These are phyloP conservation scores for Sminthurinus aureus DNA, from an alignment of 2,888 invertebrate genomes.

Conservation along the genomic window DNA sequence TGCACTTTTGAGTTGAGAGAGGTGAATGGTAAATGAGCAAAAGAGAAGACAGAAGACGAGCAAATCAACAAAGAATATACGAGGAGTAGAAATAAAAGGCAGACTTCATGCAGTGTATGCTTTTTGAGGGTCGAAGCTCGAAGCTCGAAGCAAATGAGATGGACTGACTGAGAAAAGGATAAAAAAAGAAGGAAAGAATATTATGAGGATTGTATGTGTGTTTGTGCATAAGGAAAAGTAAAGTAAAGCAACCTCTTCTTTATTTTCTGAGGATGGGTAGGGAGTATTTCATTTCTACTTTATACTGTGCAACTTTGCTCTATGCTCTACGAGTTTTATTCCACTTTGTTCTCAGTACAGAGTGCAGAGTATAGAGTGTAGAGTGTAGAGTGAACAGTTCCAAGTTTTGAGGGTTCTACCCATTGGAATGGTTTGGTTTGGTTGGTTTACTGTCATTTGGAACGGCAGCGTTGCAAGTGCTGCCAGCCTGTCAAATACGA, in stretches of 20 bases:
- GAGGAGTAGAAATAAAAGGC: conserved; percentile 1
- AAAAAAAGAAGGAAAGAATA: conserved; percentile 5
- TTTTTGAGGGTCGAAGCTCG: conserved; percentile 8
- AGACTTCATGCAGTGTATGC: conserved; percentile 19
- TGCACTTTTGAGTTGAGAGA: not conserved
- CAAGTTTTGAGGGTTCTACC: conserved; percentile 28
- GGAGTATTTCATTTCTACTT: no score
- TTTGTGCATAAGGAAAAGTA: conserved; percentile 12
- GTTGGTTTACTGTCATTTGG: conserved; percentile 40
- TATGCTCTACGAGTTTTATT: no score
- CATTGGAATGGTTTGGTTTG: conserved; percentile 25
- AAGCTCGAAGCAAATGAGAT: not conserved
- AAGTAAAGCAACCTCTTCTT: not conserved
- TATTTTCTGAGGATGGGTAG: no score
- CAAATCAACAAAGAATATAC: not conserved
- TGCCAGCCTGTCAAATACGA: conserved; percentile 56
- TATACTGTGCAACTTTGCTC: no score
- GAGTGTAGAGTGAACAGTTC: not conserved
- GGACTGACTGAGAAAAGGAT: not conserved
- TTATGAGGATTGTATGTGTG: not conserved
- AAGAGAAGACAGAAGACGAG: conserved; percentile 20
- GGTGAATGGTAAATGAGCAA: not conserved
- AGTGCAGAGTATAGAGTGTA: not conserved
- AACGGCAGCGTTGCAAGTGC: conserved; percentile 40
- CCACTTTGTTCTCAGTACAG: no score